Evolutionary conservation across 2,888 invertebrate genomes (phyloP).

Genomic region (Drosophila atripex): DNA sequence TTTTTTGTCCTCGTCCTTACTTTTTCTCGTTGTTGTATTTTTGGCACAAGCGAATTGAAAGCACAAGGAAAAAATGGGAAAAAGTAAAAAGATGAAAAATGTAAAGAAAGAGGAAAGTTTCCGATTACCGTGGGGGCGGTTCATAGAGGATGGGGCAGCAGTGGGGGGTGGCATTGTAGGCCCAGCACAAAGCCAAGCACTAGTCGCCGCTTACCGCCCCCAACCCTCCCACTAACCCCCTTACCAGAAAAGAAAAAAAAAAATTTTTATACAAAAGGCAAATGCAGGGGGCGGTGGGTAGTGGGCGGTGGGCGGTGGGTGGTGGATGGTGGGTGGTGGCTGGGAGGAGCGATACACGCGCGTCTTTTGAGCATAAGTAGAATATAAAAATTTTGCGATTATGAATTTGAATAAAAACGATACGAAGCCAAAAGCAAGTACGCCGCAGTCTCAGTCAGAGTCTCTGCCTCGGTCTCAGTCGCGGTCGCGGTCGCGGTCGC

Average conservation of each 20-base stretch:
- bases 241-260: background rate
- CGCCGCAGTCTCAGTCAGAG: slow-evolving; percentile 26
- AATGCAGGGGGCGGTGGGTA: background rate
- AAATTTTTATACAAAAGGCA: slow-evolving; percentile 1
- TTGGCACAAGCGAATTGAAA: slow-evolving; percentile 78
- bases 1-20: background rate
- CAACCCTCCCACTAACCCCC: slow-evolving; percentile 19
- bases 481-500: background rate
- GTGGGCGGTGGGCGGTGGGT: background rate
- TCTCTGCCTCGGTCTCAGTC: slow-evolving; percentile 1
- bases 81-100: slow-evolving; percentile 72
- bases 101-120: slow-evolving; percentile 80
- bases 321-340: background rate
- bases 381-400: slow-evolving; percentile 82
- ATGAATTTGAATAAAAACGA: slow-evolving; percentile 82
- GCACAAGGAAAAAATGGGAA: slow-evolving; percentile 43
- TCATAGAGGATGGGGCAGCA: slow-evolving; percentile 2
- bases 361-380: slow-evolving; percentile 73
- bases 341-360: slow-evolving; percentile 41
- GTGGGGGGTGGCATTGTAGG: slow-evolving; percentile 52
- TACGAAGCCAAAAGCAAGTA: slow-evolving; percentile 73
- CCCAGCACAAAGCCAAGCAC: slow-evolving; percentile 71
- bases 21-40: slow-evolving; percentile 53
- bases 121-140: slow-evolving; percentile 70
- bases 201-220: slow-evolving; percentile 42